Base-by-base conservation (phyloP, 2,797 vertebrate species). In the Anguilla anguilla region DNA sequence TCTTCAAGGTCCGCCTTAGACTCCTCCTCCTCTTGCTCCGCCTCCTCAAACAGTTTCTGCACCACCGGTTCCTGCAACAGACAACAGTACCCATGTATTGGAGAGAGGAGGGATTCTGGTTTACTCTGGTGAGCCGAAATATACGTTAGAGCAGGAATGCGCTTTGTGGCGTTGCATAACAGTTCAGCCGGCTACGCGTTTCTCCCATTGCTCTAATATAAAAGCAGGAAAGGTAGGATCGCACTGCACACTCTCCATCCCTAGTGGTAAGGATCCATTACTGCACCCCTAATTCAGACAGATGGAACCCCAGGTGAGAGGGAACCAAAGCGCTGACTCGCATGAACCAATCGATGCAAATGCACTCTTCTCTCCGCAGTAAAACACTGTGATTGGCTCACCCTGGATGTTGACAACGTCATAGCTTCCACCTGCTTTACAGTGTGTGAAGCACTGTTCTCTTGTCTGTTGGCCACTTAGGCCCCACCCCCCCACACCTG, bases 1-100 rank as follows among this genome's bases (percentile, higher is more conserved):
- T 61, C 57, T 22, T 15, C 19, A 43, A 35, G 4, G 53, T 88
- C 53, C 6, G 85, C 28, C 31, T 39, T 87, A 2, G 35, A 3
- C 85, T 87, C 87, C 67, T 93, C 91, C 0, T 94, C 93, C 13
- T 93, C 93, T 79, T 92, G 88, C 86, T 95, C 95, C 39, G 91
- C 87, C 86, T 96, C 92, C 81, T 92, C 89, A 89, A 94, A 97
- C 86, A 97, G 90, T 82, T 92, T 95, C 91, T 96, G 96, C 1
- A 96, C 95, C 31, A 96, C 89, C 82, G 88, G 86, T 74, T 94
- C 92, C 96, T 96, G 92, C 10, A 64, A 89, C 49, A 81, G 49
- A 85, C 46, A 67, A 87, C 39, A 89, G 51, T 1, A 59, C 11
- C 59, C 57, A 1, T 5, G 11, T 7, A 83, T 39, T 3, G 28